phyloP scores from a whole-genome alignment of 2,113 vertebrate species.

The Pelobates fuscus region DNA sequence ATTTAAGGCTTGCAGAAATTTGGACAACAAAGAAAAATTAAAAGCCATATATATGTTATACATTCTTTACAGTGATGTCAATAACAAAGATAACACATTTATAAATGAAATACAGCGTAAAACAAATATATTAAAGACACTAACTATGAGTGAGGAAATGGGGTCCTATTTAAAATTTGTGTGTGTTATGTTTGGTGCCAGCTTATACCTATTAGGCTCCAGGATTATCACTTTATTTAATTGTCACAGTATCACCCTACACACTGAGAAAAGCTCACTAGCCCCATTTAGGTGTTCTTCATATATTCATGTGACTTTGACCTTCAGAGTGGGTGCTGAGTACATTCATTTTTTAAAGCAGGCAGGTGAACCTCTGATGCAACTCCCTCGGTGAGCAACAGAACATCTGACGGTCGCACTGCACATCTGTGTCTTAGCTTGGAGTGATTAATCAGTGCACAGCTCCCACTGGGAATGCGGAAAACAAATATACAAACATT shows the following conservation, averaged over 20 bases:
- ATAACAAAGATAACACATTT: too few species aligned
- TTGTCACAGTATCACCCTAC: background rate
- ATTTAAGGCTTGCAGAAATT: too few species aligned
- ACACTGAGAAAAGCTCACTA: constrained; percentile 1
- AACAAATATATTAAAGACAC: too few species aligned
- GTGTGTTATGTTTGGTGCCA: too few species aligned
- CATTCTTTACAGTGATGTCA: too few species aligned
- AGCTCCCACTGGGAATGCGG: background rate
- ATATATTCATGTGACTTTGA: constrained; percentile 49
- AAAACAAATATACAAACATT: background rate
- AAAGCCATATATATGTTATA: too few species aligned
- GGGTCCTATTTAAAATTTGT: too few species aligned
- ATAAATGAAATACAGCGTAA: too few species aligned
- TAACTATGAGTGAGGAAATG: too few species aligned
- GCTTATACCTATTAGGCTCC: too few species aligned
- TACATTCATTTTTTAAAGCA: constrained; percentile 57
- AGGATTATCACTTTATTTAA: too few species aligned
- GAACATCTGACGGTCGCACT: constrained; percentile 56
- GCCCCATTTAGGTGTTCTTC: constrained; percentile 17
- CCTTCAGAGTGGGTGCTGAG: constrained; percentile 54
- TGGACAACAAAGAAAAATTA: too few species aligned
- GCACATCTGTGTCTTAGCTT: constrained; percentile 55
- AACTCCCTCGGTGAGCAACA: constrained; percentile 62
- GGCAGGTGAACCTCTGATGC: constrained; percentile 63
- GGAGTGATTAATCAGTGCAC: constrained; percentile 56